Base-by-base conservation (phyloP, 2,113 vertebrate genomes). In the Galemys pyrenaicus region DNA sequence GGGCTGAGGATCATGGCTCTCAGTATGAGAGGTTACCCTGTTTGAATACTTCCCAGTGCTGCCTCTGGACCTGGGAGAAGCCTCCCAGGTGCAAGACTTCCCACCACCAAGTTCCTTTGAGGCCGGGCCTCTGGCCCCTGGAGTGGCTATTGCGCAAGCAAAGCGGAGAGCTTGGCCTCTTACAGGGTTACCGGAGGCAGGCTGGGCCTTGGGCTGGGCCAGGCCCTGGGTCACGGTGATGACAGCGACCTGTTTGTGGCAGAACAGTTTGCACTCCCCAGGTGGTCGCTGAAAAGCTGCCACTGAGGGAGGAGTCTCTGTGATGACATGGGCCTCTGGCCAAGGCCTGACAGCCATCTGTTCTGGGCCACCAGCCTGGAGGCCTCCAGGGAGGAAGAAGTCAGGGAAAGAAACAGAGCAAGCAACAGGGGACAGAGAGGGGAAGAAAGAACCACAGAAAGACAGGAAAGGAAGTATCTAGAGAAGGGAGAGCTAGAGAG, bases 321-420 rank as follows among this genome's bases (percentile, higher is more conserved):
- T 88, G 94, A 96, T 95, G 96, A 94, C 95, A 60, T 30, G n/a
- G 86, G 96, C 96, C 26, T 54, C 12, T 54, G 89, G 98, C 97
- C 97, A 98, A 96, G 83, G 71, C 22, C 41, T 96, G 94, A 87
- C 64, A 95, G 62, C 98, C 98, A 98, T 98, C 97, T 98, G 98
- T 97, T 97, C 91, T 0, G 7, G 0, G 54, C 94, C 78, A 96
- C 93, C 88, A 85, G 87, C 82, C 94, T 16, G 74, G 80, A 15
- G 87, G 96, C 88, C 70, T 97, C 94, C 37, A 3, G 91, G 8
- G 92, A 94, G 75, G 86, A 96, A 44, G 77, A 41, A 65, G 71
- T 39, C 49, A 5, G 56, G 75, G 37, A 58, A n/a, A n/a, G 70
- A 60, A 49, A 77, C 7, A 85, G 6, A 32, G 9, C 10, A 35